Base-by-base conservation (phyloP, 2,888 invertebrate species). In the Drosophila gaucha region DNA sequence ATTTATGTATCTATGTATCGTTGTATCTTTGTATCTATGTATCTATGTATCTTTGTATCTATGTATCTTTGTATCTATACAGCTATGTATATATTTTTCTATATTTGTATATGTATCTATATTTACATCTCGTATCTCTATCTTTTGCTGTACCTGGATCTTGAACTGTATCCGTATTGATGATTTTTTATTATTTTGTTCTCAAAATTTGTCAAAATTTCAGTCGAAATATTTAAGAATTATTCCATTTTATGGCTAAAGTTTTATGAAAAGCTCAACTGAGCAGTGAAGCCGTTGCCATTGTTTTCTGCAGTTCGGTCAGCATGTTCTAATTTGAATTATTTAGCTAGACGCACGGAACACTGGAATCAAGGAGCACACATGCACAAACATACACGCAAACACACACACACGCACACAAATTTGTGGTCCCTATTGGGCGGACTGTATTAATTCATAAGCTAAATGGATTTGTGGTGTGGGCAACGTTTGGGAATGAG, bases 311-410 rank as follows among this genome's bases (percentile, higher is more conserved):
- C 20, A 28, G 22, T 10, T 35, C 9, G 18, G 20, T 36, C 55
- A 55, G 52, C 46, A 55, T 60, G 63, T 62, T 62, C 41, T 75
- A 68, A 73, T 75, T 75, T 65, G 46, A 73, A 73, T 74, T 75
- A 67, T 67, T 56, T 57, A 30, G 52, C 55, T 62, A 43, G 56
- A 43, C 56, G 50, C 63, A 63, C 56, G 64, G 55, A 60, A 56
- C 35, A 57, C 24, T 20, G 46, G 22, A 46, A 14, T 30, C 58
- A 57, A 30, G 36, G 9, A 26, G 28, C 65, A 57, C 43, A 50
- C 51, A 54, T 31, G 56, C 52, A 51, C 31, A 36, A 12, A 58
- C 38, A 43, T 52, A 41, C 49, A 41, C 14, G 43, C 22, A 10
- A 18, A 36, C 33, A 31, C 20, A 22, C 26, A 35, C 24, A 18